phyloP scores from a whole-genome alignment of 2,113 vertebrate species.

The Meriones unguiculatus region DNA sequence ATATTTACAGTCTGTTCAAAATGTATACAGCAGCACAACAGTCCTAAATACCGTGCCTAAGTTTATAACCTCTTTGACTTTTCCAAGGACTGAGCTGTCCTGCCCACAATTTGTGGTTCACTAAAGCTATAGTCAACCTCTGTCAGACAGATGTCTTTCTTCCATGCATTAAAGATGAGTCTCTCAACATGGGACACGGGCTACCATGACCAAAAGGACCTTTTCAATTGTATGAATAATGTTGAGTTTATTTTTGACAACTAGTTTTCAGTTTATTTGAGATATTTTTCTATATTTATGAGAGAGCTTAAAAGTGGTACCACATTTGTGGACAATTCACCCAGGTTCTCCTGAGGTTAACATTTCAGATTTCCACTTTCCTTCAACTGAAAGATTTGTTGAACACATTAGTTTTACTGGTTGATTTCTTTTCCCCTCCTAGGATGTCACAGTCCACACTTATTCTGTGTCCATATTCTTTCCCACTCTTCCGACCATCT shows the following conservation, averaged over 20 bases:
- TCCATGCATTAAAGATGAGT: neutral
- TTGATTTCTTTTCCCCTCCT: neutral
- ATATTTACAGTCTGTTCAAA: neutral
- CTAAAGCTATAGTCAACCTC: neutral
- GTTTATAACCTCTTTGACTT: neutral
- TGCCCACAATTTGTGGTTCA: neutral
- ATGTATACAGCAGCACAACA: neutral
- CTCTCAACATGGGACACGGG: neutral
- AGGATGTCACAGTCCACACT: neutral
- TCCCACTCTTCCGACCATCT: neutral
- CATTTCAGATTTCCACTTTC: neutral
- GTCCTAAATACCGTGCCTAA: neutral
- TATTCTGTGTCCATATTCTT: neutral
- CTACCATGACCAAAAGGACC: neutral
- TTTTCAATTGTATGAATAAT: neutral
- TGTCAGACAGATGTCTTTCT: neutral
- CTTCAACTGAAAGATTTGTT: neutral
- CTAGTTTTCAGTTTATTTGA: slow-evolving; percentile 8
- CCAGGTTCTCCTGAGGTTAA: neutral
- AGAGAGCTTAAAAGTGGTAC: neutral
- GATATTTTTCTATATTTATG: neutral
- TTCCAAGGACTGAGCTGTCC: neutral
- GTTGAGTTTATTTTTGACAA: neutral
- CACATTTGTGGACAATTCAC: neutral
- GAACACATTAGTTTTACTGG: neutral